A percentile compares a stretch with the other conserved stretches of the same genome.
Conservation (phyloP, 1,140 invertebrate species). For the Hycleus cichorii region DNA sequence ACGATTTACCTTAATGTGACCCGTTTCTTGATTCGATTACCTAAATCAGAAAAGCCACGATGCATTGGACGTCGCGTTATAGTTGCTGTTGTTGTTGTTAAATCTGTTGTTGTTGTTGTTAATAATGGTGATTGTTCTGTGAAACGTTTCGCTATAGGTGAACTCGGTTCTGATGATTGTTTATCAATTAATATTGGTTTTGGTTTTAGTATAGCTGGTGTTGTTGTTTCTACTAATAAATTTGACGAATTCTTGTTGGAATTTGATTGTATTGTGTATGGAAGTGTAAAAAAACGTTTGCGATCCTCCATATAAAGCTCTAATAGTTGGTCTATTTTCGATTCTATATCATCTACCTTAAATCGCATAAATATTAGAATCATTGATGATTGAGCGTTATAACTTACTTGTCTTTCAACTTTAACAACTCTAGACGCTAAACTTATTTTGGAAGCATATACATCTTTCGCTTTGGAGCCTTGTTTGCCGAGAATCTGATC, state of each 20-base stretch:
- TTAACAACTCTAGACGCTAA: constrained; percentile 89
- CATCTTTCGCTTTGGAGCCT: constrained; percentile 87
- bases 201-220: constrained; percentile 33
- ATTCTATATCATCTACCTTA: constrained; percentile 88
- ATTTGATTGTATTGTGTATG: constrained; percentile 23
- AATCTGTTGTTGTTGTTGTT: too few relatives aligned
- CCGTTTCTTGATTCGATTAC: constrained; percentile 73
- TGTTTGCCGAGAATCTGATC: constrained; percentile 92
- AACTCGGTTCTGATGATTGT: constrained; percentile 71
- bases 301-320: constrained; percentile 90
- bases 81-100: constrained; percentile 22
- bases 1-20: constrained; percentile 62
- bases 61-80: constrained; percentile 55
- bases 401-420: constrained; percentile 82
- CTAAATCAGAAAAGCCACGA: constrained; percentile 70
- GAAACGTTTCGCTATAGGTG: constrained; percentile 51
- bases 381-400: neutral
- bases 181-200: constrained; percentile 64
- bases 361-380: neutral
- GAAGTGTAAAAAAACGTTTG: constrained; percentile 52
- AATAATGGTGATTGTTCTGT: constrained; percentile 33
- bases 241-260: neutral
- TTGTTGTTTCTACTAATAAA: constrained; percentile 12
- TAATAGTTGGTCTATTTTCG: constrained; percentile 86
- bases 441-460: constrained; percentile 89